These are phyloP conservation scores for Panopea generosa DNA, from an alignment of 2,888 invertebrate species.

Conservation along the genomic window DNA sequence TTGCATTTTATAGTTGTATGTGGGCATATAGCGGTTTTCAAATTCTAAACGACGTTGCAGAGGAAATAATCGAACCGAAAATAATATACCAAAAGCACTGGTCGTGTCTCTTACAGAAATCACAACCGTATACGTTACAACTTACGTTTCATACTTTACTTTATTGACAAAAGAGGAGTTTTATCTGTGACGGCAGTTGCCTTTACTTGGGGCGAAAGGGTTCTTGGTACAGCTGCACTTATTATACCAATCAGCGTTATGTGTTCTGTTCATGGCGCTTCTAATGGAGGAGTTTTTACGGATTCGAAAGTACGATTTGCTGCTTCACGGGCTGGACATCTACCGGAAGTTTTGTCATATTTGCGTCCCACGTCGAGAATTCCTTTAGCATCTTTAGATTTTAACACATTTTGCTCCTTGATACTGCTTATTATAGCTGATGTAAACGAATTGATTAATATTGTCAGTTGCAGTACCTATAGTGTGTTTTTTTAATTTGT, in stretches of 20 bases:
- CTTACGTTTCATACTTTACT: slow-evolving; percentile 41
- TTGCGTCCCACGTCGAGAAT: slow-evolving; percentile 31
- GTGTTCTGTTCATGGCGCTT: slow-evolving; percentile 41
- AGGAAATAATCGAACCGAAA: slow-evolving; percentile 45
- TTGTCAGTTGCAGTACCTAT: slow-evolving; percentile 32
- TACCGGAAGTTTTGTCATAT: slow-evolving; percentile 46
- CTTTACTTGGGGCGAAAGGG: slow-evolving; percentile 29
- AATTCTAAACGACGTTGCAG: slow-evolving; percentile 41
- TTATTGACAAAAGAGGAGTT: slow-evolving; percentile 37
- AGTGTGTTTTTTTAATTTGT: slow-evolving; percentile 35
- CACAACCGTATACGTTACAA: slow-evolving; percentile 33
- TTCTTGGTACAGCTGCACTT: slow-evolving; percentile 29
- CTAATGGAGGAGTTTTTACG: slow-evolving; percentile 37
- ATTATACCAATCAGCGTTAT: slow-evolving; percentile 43
- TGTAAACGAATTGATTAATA: slow-evolving; percentile 30
- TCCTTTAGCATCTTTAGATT: slow-evolving; percentile 23
- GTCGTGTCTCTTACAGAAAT: slow-evolving; percentile 38
- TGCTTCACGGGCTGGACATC: slow-evolving; percentile 45
- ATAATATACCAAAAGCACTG: slow-evolving; percentile 44
- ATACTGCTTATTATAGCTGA: slow-evolving; percentile 39
- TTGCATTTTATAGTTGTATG: slow-evolving; percentile 54
- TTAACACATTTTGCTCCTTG: slow-evolving; percentile 23
- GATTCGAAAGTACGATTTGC: slow-evolving; percentile 39
- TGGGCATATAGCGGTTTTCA: slow-evolving; percentile 68
- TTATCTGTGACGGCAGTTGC: slow-evolving; percentile 38